Evolutionary conservation across 1,140 invertebrate species (phyloP), one percentile per base, ranked within the genome.

Genomic region (Paramacrobiotus metropolitanus): DNA sequence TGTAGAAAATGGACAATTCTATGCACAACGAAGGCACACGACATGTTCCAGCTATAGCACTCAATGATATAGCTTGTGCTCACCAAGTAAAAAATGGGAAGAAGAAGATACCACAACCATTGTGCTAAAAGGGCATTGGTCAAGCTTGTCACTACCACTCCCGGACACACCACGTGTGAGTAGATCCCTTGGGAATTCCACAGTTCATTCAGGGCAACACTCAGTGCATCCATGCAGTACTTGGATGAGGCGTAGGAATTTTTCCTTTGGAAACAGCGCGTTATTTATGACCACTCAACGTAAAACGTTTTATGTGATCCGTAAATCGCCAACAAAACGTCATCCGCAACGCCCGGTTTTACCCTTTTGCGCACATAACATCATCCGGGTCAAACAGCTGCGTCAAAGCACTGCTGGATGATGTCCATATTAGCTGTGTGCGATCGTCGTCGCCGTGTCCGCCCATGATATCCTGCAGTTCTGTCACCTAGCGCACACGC

Each of bases 141-240:
- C 48, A 55, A 20, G 4, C 15, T 20, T 15, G 15, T 20, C 15
- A 15, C 4, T 9, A 55, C 48, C 15, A 28, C 24, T 15, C 48
- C 48, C 15, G 48, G 48, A 28, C 48, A 55, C 4, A 55, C 48
- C 15, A 55, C 48, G 24, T 15, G 24, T 20, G 15, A 20, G 24
- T 55, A 55, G 9, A 55, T 55, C 28, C 48, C 48, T 15, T 28
- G 15, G 24, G 15, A 55, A 55, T 55, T 55, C 48, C 48, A 55
- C 15, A 20, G 4, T 55, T 55, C 48, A 24, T 55, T 55, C 4
- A 55, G 15, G 48, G 48, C 9, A 28, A 55, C 4, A 24, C 48
- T 55, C 4, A 55, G 48, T 24, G 48, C 48, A 24, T 55, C 48
- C 48, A 55, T 55, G 24, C 48, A 55, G 24, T 55, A 55, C 28